Evolutionary conservation across 2,888 invertebrate genomes (phyloP), one percentile per base, ranked within the genome.

Genomic region (Alviniconcha strummeri): DNA sequence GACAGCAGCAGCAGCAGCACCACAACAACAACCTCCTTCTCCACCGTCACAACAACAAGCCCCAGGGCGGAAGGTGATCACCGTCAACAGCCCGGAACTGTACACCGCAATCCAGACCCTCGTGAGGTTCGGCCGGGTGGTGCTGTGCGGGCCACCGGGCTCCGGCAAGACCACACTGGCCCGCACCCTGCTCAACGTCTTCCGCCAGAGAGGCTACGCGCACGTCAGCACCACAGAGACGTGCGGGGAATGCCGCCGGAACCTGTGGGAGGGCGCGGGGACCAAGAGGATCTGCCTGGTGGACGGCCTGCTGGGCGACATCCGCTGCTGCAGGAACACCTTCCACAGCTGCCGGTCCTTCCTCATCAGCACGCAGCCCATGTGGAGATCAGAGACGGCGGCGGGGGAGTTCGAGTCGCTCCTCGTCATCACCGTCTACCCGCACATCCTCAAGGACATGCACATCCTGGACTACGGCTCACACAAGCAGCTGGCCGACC

Each of bases 161-260:
- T n/a, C 36, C 60, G 78, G 78, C 52, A 79, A 79, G 78, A 79
- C 78, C 64, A 52, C 78, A 13, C 78, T 79, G 64, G 78, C 64
- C 11, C 64, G 36, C 17, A 64, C 78, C 64, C 78, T 79, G 52
- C 52, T 64, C 64, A 64, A 56, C 15, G n/a, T 77, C 19, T 77
- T 77, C 77, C n/a, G 19, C n/a, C 52, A 57, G 77, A 56, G 57
- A 57, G 77, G 77, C 57, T 77, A 77, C 77, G 17, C 9, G 4
- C 57, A 56, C n/a, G 19, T 8, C 56, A 56, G 56, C 57, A 9
- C 11, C 54, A 57, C n/a, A 3, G 17, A 57, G 6, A 9, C 57
- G 19, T 77, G 77, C 77, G 2, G 13, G 56, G 56, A 0, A 4
- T 77, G 77, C 57, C 19, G 8, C n/a, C 5, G 3, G 11, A 19